Base-by-base conservation (phyloP, 2,888 invertebrate species). In the Chrysina gloriosa region DNA sequence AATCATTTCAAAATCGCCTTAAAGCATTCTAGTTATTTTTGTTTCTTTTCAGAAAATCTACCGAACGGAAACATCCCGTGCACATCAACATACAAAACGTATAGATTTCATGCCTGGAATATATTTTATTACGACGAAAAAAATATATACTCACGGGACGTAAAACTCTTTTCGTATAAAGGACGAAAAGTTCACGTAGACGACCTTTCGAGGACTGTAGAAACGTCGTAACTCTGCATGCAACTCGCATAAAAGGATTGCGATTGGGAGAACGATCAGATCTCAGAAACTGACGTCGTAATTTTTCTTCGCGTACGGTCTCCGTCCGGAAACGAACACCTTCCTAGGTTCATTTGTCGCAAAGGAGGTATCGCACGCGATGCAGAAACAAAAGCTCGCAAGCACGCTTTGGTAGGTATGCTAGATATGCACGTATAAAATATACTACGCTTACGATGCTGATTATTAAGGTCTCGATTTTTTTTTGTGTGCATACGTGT, bases 211-310 rank as follows among this genome's bases (percentile, higher is more conserved):
- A 19, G 45, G 45, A 16, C 21, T 45, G 3, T 9, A 21, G 21
- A 19, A n/a, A 7, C 45, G 23, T 45, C 45, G 45, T 45, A 45
- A 45, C 45, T 45, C 21, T 21, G 9, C 45, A 45, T 45, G 45
- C 45, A 45, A 45, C 45, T 45, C 45, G 45, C 45, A 45, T 45
- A 45, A 45, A 45, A 45, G 19, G 45, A 45, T 45, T 45, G 45
- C 45, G 45, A 45, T 45, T 16, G 45, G 21, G 6, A 3, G 45
- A 19, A 45, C 21, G 45, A 45, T 45, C 23, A 6, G 21, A 45
- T 45, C 45, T 19, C 45, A 7, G 19, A 19, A 45, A 45, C n/a
- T 21, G 45, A 23, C 45, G 45, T 45, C 45, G 45, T 1, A 45
- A 45, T 45, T 45, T 45, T 45, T 45, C 45, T 7, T 21, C 0